These are phyloP conservation scores for Alligator mississippiensis DNA, from an alignment of 2,113 vertebrate genomes.

Conservation along the genomic window DNA sequence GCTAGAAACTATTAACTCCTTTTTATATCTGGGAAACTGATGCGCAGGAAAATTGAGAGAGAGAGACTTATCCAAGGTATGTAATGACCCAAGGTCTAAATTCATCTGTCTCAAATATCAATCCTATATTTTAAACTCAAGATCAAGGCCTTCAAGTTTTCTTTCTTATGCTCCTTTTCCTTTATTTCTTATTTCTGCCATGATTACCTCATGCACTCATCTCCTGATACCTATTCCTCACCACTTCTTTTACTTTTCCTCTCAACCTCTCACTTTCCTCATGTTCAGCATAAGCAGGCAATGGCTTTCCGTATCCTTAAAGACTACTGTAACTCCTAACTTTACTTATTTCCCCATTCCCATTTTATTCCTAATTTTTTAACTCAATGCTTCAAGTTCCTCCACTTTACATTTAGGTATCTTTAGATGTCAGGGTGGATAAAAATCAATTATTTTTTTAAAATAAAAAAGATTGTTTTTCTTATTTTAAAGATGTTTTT, in stretches of 20 bases:
- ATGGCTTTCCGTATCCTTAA: not conserved
- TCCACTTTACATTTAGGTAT: not conserved
- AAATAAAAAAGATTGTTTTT: too few species aligned
- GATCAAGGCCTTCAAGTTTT: not conserved
- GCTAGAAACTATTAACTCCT: not conserved
- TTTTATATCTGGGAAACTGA: not conserved
- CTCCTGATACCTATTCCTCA: not conserved
- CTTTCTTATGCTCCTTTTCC: not conserved
- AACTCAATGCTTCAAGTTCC: not conserved
- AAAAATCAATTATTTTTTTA: too few species aligned
- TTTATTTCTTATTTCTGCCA: not conserved
- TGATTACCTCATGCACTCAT: not conserved
- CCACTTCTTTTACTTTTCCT: not conserved
- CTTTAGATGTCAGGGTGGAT: too few species aligned
- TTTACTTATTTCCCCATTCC: not conserved
- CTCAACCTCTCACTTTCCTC: not conserved
- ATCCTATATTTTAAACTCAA: not conserved
- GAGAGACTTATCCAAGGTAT: not conserved
- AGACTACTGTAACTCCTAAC: not conserved
- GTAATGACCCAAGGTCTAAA: not conserved
- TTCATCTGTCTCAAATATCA: not conserved
- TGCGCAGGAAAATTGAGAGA: not conserved
- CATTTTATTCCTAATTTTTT: not conserved
- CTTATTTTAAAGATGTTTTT: too few species aligned
- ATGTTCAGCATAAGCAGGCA: not conserved